Evolutionary conservation across 1,140 invertebrate species (phyloP), one percentile per base, ranked within the genome.

Genomic region (Liolophura sinensis): DNA sequence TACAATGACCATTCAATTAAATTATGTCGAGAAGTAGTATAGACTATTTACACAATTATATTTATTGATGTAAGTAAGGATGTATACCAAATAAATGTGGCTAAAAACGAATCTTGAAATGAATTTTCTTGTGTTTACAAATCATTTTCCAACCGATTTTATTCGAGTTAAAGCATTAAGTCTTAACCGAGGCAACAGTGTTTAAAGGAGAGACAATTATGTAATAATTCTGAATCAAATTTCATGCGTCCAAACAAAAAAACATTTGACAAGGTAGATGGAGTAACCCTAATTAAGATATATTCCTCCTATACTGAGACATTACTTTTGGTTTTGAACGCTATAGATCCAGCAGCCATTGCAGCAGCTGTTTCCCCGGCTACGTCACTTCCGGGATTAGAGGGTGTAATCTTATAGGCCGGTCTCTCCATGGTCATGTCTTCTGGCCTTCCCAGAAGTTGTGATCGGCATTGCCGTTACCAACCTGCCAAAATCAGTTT

Each of bases 301-400:
- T 40, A 40, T 54, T 54, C 27, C 27, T 58, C 16, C 4, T 4
- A 4, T 15, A 31, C 1, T 20, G 6, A 22, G n/a, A 59, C n/a
- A 48, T 52, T n/a, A 69, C 70, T 69, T 89, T 89, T 61, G 89
- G 50, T 76, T 62, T 88, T 87, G 0, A 89, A 79, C 16, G 88
- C 81, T 40, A 85, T 84, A 47, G 86, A 75, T 0, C 87, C 87
- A 14, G 78, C 81, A 5, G 88, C 85, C 1, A 89, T 76, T 11
- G 88, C 87, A 3, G 88, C 88, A 4, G 88, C 85, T 1, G 87
- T 87, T 75, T 90, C 89, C 1, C 86, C 88, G 4, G 88, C 88
- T 14, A 90, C 68, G 70, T 90, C 89, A 0, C 88, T 88, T 20
- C 88, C 88, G 87, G 69, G 47, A 73, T 86, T 82, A n/a, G 84